These are phyloP conservation scores for Craniophora ligustri DNA, from an alignment of 2,888 invertebrate genomes.

Conservation along the genomic window DNA sequence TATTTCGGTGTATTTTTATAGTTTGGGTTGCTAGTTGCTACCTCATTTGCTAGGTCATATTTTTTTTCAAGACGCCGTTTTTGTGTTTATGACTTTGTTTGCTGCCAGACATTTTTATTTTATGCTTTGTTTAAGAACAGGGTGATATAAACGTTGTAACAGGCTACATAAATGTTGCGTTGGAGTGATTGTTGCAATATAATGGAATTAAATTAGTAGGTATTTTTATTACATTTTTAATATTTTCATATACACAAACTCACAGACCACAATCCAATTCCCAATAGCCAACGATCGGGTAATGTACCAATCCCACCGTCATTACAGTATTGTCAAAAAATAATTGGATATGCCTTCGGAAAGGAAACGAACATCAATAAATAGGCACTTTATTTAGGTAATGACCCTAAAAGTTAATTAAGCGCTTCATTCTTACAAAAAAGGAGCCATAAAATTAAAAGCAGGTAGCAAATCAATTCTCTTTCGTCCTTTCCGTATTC, in stretches of 20 bases:
- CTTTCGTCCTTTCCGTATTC: constrained; percentile 27
- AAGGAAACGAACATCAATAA: neutral
- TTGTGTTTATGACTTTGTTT: constrained; percentile 4
- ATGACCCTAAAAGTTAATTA: constrained; percentile 12
- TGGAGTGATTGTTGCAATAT: too few species aligned
- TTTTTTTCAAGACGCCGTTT: constrained; percentile 1
- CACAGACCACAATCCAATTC: too few species aligned
- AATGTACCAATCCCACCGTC: too few species aligned
- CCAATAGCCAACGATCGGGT: too few species aligned
- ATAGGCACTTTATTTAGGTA: too few species aligned
- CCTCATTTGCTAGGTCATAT: constrained; percentile 11
- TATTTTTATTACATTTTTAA: too few species aligned
- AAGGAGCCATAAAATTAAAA: constrained; percentile 26
- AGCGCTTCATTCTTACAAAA: neutral
- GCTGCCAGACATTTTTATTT: neutral
- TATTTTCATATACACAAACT: too few species aligned
- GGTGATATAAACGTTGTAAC: too few species aligned
- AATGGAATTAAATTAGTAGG: too few species aligned
- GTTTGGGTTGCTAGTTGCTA: neutral
- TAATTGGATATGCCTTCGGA: too few species aligned
- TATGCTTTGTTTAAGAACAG: neutral
- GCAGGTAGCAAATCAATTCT: constrained; percentile 43
- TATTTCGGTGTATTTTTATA: constrained; percentile 13
- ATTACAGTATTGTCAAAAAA: too few species aligned
- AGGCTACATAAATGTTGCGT: too few species aligned